Evolutionary conservation across 2,888 invertebrate species (phyloP).

Genomic region (Leuctra nigra): DNA sequence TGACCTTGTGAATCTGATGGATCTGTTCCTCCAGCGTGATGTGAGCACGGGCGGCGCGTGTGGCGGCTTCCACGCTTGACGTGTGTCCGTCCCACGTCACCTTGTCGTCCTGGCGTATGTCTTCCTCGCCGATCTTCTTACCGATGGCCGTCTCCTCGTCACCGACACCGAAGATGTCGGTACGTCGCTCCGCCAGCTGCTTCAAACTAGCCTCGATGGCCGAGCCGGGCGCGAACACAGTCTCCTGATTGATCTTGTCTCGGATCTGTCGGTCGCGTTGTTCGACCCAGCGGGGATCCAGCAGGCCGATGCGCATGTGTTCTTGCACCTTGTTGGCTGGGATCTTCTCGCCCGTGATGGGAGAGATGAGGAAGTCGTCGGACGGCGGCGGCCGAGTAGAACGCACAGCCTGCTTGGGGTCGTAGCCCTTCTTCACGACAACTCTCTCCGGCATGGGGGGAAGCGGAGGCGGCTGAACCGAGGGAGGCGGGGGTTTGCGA

Average conservation of each 20-base stretch:
- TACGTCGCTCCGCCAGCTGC: conserved; percentile 95
- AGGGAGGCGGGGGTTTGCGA: conserved; percentile 36
- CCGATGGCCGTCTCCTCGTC: conserved; percentile 99
- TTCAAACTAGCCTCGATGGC: conserved; percentile 96
- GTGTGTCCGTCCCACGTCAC: conserved; percentile 97
- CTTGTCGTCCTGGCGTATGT: conserved; percentile 72
- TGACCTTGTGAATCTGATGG: conserved; percentile 94
- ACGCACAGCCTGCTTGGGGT: conserved; percentile 74
- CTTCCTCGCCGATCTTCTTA: conserved; percentile 91
- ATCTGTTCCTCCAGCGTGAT: conserved; percentile 96
- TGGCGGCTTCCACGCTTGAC: conserved; percentile 92
- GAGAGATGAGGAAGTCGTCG: conserved; percentile 93
- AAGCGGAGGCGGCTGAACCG: conserved; percentile 58
- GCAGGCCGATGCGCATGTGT: conserved; percentile 92
- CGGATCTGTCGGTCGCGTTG: conserved; percentile 85
- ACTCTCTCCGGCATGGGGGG: conserved; percentile 90
- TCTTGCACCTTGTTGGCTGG: conserved; percentile 96
- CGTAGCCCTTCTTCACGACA: conserved; percentile 90
- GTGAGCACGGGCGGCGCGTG: conserved; percentile 87
- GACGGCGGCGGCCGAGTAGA: conserved; percentile 56
- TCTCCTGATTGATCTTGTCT: conserved; percentile 88
- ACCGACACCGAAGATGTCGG: conserved; percentile 99
- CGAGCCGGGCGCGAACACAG: conserved; percentile 47
- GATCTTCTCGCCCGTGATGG: conserved; percentile 98
- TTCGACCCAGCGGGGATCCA: conserved; percentile 97